Conservation (phyloP, 2,113 vertebrate genomes). For the Passerina amoena region DNA sequence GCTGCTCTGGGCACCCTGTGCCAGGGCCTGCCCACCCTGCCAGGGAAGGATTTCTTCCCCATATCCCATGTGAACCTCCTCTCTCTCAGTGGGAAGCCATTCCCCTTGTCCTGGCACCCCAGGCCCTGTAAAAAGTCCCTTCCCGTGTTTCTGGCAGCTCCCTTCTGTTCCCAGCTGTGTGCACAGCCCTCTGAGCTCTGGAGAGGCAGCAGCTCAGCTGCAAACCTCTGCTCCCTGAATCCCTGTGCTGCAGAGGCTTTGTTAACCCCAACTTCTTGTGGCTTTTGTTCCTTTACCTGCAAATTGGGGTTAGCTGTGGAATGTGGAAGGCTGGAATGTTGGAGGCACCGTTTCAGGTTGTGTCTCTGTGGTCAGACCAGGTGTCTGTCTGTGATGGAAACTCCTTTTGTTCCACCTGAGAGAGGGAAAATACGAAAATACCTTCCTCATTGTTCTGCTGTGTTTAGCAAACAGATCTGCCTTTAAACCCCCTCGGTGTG, state of each 20-base stretch:
- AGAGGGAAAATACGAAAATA: not conserved
- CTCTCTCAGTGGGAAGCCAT: not conserved
- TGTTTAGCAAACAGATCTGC: not conserved
- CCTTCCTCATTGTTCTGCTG: not conserved
- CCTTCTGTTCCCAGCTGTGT: not conserved
- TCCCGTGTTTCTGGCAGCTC: not conserved
- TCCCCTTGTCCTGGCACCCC: not conserved
- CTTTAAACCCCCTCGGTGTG: not conserved
- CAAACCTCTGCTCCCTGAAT: not conserved
- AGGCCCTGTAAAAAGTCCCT: not conserved
- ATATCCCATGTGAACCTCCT: not conserved
- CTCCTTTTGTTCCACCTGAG: not conserved
- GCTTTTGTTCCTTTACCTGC: not conserved
- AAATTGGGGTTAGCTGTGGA: not conserved
- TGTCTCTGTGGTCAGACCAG: not conserved
- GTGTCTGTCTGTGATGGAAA: not conserved
- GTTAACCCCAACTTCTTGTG: fast-evolving
- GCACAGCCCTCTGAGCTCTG: not conserved
- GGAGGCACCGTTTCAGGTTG: not conserved
- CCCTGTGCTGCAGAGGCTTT: not conserved
- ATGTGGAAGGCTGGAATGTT: not conserved
- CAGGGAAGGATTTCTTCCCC: not conserved
- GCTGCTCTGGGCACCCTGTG: not conserved
- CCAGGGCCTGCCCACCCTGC: not conserved
- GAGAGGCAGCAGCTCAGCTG: not conserved